A percentile compares a stretch with the other conserved stretches of the same genome.
These are phyloP conservation scores for Nycteola revayana DNA, from an alignment of 2,888 invertebrate genomes.

Conservation along the genomic window DNA sequence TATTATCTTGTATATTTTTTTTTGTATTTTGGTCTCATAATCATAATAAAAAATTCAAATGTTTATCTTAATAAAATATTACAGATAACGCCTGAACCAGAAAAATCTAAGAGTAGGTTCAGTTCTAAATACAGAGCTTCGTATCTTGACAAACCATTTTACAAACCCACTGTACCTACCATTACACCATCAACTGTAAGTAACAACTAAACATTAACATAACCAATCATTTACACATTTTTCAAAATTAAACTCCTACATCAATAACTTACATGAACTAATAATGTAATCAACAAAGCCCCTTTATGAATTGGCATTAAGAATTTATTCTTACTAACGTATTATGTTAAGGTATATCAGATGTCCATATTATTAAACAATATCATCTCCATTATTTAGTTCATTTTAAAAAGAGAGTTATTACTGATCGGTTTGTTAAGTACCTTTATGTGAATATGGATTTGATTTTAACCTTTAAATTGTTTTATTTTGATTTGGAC, in stretches of 20 bases:
- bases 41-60: too few relatives aligned
- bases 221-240: conserved; percentile 16
- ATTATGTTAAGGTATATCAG: too few relatives aligned
- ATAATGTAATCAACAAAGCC: conserved; percentile 55
- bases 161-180: conserved; percentile 84
- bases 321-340: too few relatives aligned
- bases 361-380: too few relatives aligned
- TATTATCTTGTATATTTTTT: conserved; percentile 20
- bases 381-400: too few relatives aligned
- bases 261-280: conserved; percentile 8
- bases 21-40: too few relatives aligned
- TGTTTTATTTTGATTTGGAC: too few relatives aligned
- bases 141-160: conserved; percentile 79
- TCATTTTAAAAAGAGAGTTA: too few relatives aligned
- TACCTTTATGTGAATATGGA: background rate
- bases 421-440: conserved; percentile 11
- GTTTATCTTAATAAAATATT: conserved; percentile 43
- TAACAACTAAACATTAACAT: conserved; percentile 40
- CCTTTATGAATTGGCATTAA: conserved; percentile 76
- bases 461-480: too few relatives aligned
- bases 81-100: conserved; percentile 69
- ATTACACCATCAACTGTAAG: conserved; percentile 80
- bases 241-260: conserved; percentile 23
- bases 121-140: conserved; percentile 83
- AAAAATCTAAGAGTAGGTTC: conserved; percentile 78